Evolutionary conservation across 2,113 vertebrate species (phyloP).

Genomic region (Atractosteus spatula): DNA sequence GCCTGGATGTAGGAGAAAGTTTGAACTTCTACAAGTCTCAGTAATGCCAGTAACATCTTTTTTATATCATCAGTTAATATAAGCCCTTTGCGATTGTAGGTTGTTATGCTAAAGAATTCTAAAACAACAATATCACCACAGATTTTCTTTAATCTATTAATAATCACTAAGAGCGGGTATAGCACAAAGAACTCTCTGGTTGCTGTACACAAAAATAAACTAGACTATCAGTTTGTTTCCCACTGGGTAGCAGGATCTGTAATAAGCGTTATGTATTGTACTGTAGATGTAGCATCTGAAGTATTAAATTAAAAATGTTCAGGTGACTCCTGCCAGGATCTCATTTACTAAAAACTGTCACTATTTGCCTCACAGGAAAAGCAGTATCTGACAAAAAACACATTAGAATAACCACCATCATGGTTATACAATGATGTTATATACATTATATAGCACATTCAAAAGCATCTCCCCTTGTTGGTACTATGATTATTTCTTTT

Average conservation of each 20-base stretch:
- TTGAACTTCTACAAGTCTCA: too few relatives aligned
- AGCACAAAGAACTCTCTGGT: neutral
- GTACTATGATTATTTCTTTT: too few relatives aligned
- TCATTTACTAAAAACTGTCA: slow-evolving; percentile 15
- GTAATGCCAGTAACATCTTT: too few relatives aligned
- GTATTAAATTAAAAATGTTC: slow-evolving; percentile 22
- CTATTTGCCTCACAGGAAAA: slow-evolving; percentile 19
- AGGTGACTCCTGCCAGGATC: slow-evolving; percentile 3
- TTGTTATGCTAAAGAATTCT: too few relatives aligned
- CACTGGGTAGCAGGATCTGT: neutral
- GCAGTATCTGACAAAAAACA: slow-evolving; percentile 15
- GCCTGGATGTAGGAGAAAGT: too few relatives aligned
- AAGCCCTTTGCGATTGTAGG: too few relatives aligned
- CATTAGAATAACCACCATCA: too few relatives aligned
- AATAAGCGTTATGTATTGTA: neutral
- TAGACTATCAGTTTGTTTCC: neutral
- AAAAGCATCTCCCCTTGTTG: too few relatives aligned
- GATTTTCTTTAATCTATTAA: slow-evolving; percentile 7
- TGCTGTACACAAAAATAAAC: slow-evolving; percentile 2
- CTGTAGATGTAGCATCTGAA: neutral
- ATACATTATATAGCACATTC: too few relatives aligned
- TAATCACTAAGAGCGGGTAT: neutral
- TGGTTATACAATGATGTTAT: too few relatives aligned
- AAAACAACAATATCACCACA: slow-evolving; percentile 3
- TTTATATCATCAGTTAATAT: too few relatives aligned